phyloP scores from a whole-genome alignment of 2,113 vertebrate species.

The Ptychochromis oligacanthus region DNA sequence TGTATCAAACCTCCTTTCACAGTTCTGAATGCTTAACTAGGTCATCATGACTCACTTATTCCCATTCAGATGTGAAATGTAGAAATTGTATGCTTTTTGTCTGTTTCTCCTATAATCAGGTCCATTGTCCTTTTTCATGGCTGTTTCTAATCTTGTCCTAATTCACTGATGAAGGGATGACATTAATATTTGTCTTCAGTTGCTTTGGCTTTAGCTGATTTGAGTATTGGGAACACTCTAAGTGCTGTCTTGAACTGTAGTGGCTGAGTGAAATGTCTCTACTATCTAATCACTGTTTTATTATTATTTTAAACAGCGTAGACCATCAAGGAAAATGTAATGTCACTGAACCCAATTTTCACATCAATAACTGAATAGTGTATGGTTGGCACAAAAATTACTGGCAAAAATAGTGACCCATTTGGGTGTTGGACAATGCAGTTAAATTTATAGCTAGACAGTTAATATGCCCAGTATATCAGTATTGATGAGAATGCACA shows the following conservation, averaged over 20 bases:
- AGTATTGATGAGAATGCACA: background rate
- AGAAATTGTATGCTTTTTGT: slow-evolving; percentile 10
- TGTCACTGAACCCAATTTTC: background rate
- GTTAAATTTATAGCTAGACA: background rate
- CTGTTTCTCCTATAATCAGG: background rate
- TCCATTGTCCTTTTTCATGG: slow-evolving; percentile 5
- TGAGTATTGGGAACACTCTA: background rate
- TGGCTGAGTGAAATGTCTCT: background rate
- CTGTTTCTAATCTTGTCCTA: slow-evolving; percentile 30
- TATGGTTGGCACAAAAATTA: background rate
- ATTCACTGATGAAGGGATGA: background rate
- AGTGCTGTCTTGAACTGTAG: slow-evolving; percentile 2
- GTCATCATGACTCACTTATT: slow-evolving; percentile 53
- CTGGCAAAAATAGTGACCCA: background rate
- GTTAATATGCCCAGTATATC: background rate
- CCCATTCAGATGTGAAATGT: slow-evolving; percentile 32
- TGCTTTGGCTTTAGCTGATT: background rate
- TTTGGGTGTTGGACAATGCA: background rate
- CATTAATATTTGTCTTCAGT: slow-evolving; percentile 1
- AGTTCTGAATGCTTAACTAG: slow-evolving; percentile 51
- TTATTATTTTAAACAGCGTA: background rate
- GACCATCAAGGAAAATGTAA: background rate
- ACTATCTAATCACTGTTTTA: background rate
- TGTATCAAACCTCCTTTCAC: slow-evolving; percentile 7
- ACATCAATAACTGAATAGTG: background rate